These are phyloP conservation scores for Ctenomys sociabilis DNA, from an alignment of 2,113 vertebrate genomes.

Conservation along the genomic window DNA sequence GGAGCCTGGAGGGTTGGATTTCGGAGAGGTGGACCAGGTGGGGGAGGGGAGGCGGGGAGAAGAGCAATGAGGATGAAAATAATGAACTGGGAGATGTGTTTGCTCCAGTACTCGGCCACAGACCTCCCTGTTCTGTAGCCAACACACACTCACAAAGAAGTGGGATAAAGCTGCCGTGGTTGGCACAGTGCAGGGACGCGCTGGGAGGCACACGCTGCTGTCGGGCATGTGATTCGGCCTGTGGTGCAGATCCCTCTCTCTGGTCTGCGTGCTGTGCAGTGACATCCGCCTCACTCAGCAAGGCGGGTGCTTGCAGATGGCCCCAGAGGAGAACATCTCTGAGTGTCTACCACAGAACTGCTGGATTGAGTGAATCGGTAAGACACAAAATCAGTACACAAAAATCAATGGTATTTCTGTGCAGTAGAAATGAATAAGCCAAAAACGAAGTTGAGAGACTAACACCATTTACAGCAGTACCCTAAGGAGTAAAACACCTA, in stretches of 20 bases:
- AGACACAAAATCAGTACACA: background rate
- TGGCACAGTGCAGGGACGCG: background rate
- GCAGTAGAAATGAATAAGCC: background rate
- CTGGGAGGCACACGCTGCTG: background rate
- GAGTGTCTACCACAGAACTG: background rate
- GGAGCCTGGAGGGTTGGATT: background rate
- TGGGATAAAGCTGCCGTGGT: background rate
- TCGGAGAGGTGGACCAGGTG: background rate
- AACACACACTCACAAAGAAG: background rate
- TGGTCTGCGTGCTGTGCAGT: background rate
- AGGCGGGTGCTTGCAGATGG: background rate
- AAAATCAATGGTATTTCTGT: background rate
- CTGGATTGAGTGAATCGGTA: background rate
- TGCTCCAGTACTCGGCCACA: rapidly evolving
- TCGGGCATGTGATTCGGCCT: background rate
- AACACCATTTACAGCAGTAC: background rate
- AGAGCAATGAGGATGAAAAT: background rate
- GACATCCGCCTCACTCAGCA: background rate
- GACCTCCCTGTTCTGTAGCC: background rate
- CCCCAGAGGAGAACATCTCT: background rate
- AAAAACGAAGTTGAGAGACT: background rate
- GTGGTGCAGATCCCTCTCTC: background rate
- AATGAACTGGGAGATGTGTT: background rate
- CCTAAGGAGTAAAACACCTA: background rate
- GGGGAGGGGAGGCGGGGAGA: background rate